These are phyloP conservation scores for Palaemon carinicauda DNA, from an alignment of 1,140 invertebrate species.

Conservation along the genomic window DNA sequence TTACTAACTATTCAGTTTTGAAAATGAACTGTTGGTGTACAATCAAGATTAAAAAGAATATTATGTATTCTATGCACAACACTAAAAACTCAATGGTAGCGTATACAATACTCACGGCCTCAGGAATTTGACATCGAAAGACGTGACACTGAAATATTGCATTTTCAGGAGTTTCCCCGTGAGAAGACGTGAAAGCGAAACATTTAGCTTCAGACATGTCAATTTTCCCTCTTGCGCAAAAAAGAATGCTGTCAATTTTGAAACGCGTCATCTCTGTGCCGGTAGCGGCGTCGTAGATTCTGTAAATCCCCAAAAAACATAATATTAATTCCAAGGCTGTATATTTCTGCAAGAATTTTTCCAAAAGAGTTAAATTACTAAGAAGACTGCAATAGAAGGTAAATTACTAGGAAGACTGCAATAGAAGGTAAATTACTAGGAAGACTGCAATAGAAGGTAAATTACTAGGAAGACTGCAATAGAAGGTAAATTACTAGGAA, in stretches of 20 bases:
- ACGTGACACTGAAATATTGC: slow-evolving; percentile 96
- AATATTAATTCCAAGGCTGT: no score
- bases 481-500: no score
- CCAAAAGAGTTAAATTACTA: no score
- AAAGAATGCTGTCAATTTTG: slow-evolving; percentile 91
- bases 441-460: no score
- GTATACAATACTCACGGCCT: slow-evolving; percentile 91
- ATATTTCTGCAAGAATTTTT: no score
- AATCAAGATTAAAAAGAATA: no score
- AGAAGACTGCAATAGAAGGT: no score
- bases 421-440: no score
- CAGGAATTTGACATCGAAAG: slow-evolving; percentile 94
- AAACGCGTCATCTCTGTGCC: slow-evolving; percentile 88
- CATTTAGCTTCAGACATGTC: slow-evolving; percentile 85
- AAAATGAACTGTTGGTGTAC: no score
- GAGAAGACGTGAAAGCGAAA: slow-evolving; percentile 97
- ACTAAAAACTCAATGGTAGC: not conserved
- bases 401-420: no score
- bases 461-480: no score
- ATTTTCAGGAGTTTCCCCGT: slow-evolving; percentile 84
- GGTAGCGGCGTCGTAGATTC: slow-evolving; percentile 84
- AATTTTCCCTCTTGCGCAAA: slow-evolving; percentile 91
- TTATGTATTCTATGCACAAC: not conserved
- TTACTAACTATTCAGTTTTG: no score
- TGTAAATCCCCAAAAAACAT: slow-evolving; percentile 68